A percentile compares a stretch with the other conserved stretches of the same genome.
Evolutionary conservation across 1,140 invertebrate species (phyloP).

Genomic region (Papilio aristodemus): DNA sequence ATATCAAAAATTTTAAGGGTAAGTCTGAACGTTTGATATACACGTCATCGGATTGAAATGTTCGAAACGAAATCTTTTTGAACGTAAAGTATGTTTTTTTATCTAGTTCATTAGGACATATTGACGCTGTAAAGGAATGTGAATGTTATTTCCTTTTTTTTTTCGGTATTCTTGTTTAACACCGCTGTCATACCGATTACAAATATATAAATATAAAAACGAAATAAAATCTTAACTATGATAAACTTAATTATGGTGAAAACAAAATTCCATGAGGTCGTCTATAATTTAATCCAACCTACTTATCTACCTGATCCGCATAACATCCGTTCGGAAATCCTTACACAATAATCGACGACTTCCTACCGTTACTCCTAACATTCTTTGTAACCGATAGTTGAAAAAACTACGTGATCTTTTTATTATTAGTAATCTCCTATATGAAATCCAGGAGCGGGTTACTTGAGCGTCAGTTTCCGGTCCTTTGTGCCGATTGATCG

Average conservation of each 20-base stretch:
- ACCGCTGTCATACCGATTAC: not conserved
- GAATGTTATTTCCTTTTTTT: not conserved
- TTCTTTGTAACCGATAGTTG: conserved; percentile 37
- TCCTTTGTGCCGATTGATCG: conserved; percentile 46
- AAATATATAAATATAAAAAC: not conserved
- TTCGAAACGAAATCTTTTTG: conserved; percentile 15
- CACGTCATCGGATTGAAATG: conserved; percentile 32
- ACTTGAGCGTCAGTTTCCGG: conserved; percentile 63
- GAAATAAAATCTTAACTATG: not conserved
- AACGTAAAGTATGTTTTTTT: conserved; percentile 16
- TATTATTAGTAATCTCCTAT: conserved; percentile 63
- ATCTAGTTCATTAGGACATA: conserved; percentile 24
- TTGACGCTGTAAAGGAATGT: conserved; percentile 12
- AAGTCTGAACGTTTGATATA: conserved; percentile 26
- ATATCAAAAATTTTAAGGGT: conserved; percentile 32
- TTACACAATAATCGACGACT: conserved; percentile 70
- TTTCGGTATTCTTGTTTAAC: too few species aligned
- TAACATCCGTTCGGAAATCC: conserved; percentile 71
- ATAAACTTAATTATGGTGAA: conserved; percentile 9
- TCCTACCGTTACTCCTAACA: conserved; percentile 68
- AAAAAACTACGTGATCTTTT: conserved; percentile 61
- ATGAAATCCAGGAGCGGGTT: conserved; percentile 62
- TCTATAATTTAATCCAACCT: conserved; percentile 27
- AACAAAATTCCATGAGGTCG: conserved; percentile 2
- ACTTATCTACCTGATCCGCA: conserved; percentile 57